These are phyloP conservation scores for Dolichopus griseipennis DNA, from an alignment of 2,888 invertebrate genomes.

Conservation along the genomic window DNA sequence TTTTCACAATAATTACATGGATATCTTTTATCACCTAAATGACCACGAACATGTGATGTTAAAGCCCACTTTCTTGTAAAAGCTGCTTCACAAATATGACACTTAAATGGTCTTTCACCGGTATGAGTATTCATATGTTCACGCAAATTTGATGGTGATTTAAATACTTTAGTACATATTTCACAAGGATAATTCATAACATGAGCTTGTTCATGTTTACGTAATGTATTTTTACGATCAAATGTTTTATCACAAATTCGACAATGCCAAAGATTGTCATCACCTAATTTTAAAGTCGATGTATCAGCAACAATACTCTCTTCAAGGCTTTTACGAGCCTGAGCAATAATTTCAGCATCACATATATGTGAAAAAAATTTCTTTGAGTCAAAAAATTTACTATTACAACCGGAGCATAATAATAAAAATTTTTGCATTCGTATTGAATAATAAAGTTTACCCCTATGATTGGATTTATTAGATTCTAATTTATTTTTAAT, in stretches of 20 bases:
- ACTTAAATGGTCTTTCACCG: neutral
- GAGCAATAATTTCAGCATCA: neutral
- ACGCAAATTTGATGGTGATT: constrained; percentile 2
- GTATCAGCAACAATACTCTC: neutral
- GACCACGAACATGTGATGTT: constrained; percentile 10
- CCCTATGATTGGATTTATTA: neutral
- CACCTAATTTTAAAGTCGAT: neutral
- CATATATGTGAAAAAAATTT: neutral
- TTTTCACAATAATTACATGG: constrained; percentile 8
- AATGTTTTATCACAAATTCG: constrained; percentile 5
- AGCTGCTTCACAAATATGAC: neutral
- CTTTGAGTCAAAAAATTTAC: neutral
- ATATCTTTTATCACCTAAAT: constrained; percentile 8
- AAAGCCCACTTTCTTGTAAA: constrained; percentile 9
- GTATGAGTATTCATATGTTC: constrained; percentile 10
- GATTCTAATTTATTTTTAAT: neutral
- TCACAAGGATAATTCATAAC: constrained; percentile 7
- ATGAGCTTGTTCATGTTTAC: constrained; percentile 10
- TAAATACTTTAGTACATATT: neutral
- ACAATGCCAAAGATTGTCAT: constrained; percentile 7
- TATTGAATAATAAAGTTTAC: neutral
- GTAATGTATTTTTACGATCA: neutral
- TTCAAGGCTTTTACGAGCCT: neutral
- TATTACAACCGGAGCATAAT: neutral
- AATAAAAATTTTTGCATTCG: neutral